Evolutionary conservation across 2,888 invertebrate species (phyloP), one percentile per base, ranked within the genome.

Genomic region (Trachelus stipa): DNA sequence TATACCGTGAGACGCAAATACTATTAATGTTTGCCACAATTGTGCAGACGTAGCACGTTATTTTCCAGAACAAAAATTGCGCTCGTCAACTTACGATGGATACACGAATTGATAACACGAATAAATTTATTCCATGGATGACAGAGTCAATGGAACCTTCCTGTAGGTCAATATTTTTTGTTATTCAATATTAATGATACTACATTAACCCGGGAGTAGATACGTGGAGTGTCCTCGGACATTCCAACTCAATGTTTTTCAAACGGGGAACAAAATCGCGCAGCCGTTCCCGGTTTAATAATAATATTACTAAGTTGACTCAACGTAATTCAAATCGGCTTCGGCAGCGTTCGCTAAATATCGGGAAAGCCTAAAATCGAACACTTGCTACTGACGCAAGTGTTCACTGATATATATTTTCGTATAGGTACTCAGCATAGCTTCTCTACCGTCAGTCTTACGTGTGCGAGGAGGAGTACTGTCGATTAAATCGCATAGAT

Each of bases 351-450:
- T 56, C 23, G 9, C 6, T 4, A 2, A 56, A 56, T 23, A 9
- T 56, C 9, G 23, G 9, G 9, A 56, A 56, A 23, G 23, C 6
- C 6, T 56, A 56, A 56, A 56, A 79, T 84, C 82, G 84, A 82
- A 80, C 80, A 79, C 79, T 84, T 82, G 83, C 80, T 81, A 34
- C 79, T 34, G 82, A 84, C 78, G 84, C 86, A 81, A 80, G 85
- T 86, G 85, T 83, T 40, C 23, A 15, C 40, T 40, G 15, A 23
- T 56, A 23, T 9, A 56, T 56, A 56, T 56, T 23, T 23, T 9
- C 9, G 2, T 23, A 56, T 23, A 35, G 35, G 35, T 35, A 23
- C 23, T 6, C 9, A 15, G 9, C 23, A 56, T 23, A 23, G 6
- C 23, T 56, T 56, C 56, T 56, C 56, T 56, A 23, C 56, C 23